Conservation (phyloP, 2,797 vertebrate genomes). For the Tinamus major region DNA sequence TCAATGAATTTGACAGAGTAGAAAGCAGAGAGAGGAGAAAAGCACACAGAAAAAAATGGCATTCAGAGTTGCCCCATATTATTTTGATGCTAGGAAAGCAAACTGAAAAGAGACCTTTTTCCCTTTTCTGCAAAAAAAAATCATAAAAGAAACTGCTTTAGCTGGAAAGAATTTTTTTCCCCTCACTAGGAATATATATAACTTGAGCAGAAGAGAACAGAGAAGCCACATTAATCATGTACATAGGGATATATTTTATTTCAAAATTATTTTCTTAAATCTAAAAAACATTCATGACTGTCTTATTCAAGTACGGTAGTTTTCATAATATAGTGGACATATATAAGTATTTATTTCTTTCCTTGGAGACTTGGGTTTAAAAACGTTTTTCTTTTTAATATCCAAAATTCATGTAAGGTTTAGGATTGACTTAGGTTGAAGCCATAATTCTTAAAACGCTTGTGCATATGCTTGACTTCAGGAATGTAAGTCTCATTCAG, state of each 20-base stretch:
- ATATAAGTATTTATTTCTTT: constrained; percentile 75
- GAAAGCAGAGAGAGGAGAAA: constrained; percentile 19
- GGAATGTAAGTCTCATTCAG: constrained; percentile 55
- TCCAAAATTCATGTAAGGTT: constrained; percentile 72
- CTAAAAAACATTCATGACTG: constrained; percentile 73
- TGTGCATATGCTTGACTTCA: constrained; percentile 39
- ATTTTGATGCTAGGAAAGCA: constrained; percentile 38
- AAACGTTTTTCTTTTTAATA: constrained; percentile 74
- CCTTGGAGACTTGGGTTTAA: constrained; percentile 54
- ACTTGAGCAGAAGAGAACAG: constrained; percentile 68
- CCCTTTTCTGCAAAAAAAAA: background rate
- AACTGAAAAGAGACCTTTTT: constrained; percentile 47
- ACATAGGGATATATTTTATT: constrained; percentile 66
- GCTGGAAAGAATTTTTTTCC: constrained; percentile 60
- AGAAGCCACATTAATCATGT: constrained; percentile 73
- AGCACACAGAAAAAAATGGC: background rate
- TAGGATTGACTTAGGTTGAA: constrained; percentile 62
- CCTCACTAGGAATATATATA: constrained; percentile 73
- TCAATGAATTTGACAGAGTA: background rate
- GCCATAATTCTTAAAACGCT: constrained; percentile 58
- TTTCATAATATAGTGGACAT: constrained; percentile 60
- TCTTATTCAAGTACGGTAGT: constrained; percentile 57
- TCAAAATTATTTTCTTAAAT: constrained; percentile 75
- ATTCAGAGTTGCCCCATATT: constrained; percentile 19
- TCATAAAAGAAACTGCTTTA: constrained; percentile 70